Evolutionary conservation across 2,888 invertebrate genomes (phyloP).

Genomic region (Ochlodes sylvanus): DNA sequence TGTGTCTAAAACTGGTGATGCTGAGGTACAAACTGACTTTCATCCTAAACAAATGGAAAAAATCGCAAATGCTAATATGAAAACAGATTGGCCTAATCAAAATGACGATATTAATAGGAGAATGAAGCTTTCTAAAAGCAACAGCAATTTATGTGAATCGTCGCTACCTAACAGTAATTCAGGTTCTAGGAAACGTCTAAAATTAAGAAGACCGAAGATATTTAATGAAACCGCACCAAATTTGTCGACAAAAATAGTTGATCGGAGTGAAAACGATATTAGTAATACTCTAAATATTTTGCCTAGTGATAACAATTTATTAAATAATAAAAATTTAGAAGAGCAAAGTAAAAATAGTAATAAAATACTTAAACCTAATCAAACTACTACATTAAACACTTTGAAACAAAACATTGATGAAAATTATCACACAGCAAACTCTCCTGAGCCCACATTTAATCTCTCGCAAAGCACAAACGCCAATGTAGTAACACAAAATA

Average conservation of each 20-base stretch:
- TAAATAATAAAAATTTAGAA: not conserved
- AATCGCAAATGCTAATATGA: conserved; percentile 10
- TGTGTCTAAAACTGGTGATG: conserved; percentile 2
- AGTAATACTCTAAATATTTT: not conserved
- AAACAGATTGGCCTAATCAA: not conserved
- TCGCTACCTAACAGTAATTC: not conserved
- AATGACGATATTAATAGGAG: not conserved
- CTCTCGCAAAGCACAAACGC: not conserved
- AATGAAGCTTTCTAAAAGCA: not conserved
- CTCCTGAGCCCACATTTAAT: too few relatives aligned
- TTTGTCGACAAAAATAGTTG: not conserved
- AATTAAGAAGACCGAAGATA: conserved; percentile 19
- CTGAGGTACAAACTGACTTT: conserved; percentile 26
- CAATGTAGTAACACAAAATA: not conserved
- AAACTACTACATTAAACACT: not conserved
- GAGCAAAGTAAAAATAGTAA: not conserved
- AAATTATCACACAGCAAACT: too few relatives aligned
- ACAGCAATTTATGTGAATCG: not conserved
- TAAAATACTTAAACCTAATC: not conserved
- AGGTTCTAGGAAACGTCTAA: conserved; percentile 11
- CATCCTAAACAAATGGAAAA: not conserved
- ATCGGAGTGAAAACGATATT: conserved; percentile 1
- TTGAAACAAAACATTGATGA: not conserved
- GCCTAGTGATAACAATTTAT: not conserved
- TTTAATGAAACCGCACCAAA: not conserved